A percentile compares a stretch with the other conserved stretches of the same genome.
phyloP scores from a whole-genome alignment of 2,113 vertebrate genomes.

The Dromas ardeola region DNA sequence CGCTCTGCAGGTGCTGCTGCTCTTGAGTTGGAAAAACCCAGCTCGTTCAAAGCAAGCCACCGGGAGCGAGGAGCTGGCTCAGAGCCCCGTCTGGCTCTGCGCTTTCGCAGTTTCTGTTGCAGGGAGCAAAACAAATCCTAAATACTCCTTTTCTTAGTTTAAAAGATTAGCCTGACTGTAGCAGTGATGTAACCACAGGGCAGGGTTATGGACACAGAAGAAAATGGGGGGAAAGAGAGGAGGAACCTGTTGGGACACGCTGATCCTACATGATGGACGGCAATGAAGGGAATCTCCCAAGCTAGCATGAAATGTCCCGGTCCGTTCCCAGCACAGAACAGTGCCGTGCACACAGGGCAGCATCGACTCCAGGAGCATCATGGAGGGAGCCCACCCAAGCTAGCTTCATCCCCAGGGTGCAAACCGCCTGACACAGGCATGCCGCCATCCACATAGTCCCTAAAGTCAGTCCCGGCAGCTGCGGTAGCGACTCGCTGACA shows the following conservation, averaged over 20 bases:
- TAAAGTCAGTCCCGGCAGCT: not conserved
- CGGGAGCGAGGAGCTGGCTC: not conserved
- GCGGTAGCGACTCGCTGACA: rapidly evolving
- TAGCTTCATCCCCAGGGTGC: not conserved
- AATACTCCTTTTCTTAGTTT: not conserved
- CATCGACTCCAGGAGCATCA: rapidly evolving
- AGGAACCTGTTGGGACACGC: not conserved
- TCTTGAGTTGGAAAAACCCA: conserved; percentile 9
- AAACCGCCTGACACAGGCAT: rapidly evolving
- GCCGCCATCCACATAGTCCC: rapidly evolving
- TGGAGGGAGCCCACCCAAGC: not conserved
- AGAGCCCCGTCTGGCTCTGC: rapidly evolving
- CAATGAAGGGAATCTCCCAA: not conserved
- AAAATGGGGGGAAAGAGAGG: not conserved
- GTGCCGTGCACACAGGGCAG: not conserved
- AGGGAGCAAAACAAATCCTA: not conserved
- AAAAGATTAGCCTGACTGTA: not conserved
- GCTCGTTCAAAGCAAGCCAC: not conserved
- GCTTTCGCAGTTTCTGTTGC: not conserved
- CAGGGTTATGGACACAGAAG: not conserved
- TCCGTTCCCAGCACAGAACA: not conserved
- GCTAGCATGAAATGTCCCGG: rapidly evolving
- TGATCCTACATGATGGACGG: rapidly evolving
- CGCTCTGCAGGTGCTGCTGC: conserved; percentile 21
- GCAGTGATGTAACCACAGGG: not conserved